Base-by-base conservation (phyloP, 2,113 vertebrate species). In the Phrynosoma blainvillii region DNA sequence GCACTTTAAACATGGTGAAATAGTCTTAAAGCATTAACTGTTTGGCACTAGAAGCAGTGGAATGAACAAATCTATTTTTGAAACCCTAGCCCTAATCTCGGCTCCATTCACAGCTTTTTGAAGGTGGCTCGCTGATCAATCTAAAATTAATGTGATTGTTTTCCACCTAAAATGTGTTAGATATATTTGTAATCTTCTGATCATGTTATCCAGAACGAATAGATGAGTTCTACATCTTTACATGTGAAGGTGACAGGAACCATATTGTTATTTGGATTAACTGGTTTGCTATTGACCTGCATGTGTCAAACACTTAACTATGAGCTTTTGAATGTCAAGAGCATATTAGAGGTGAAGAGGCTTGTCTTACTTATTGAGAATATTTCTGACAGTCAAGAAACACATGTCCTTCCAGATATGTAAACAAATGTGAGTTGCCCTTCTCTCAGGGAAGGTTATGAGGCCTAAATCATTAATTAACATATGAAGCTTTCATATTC, bases 401-500 rank as follows among this genome's bases (percentile, higher is more conserved):
- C 68, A 59, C 76, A 78, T 11, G 87, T 86, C 90, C 90, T 90
- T 82, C 87, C 85, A 86, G 89, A 66, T 40, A 80, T 86, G 54
- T 36, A 62, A 62, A 92, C 79, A 89, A 68, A 56, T 56, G 87
- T 89, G 52, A 82, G 21, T 23, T 40, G 84, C 85, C 73, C 85
- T 92, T 87, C 89, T 89, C 89, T 92, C 74, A 30, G 86, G 62
- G 74, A 81, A 21, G 71, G 81, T 91, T 94, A 86, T 88, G 86
- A 92, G 90, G 85, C 87, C 21, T 62, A 77, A 65, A 88, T 92
- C 84, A 79, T 91, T 89, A 89, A 88, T 90, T 90, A 79, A 90
- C 86, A 89, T 65, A 79, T 73, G 87, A 90, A 88, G 74, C 84
- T 80, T 85, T 89, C 40, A 85, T 79, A 73, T 75, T 74, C 21